phyloP scores from a whole-genome alignment of 2,797 vertebrate species.

The Enteromius mattozi region DNA sequence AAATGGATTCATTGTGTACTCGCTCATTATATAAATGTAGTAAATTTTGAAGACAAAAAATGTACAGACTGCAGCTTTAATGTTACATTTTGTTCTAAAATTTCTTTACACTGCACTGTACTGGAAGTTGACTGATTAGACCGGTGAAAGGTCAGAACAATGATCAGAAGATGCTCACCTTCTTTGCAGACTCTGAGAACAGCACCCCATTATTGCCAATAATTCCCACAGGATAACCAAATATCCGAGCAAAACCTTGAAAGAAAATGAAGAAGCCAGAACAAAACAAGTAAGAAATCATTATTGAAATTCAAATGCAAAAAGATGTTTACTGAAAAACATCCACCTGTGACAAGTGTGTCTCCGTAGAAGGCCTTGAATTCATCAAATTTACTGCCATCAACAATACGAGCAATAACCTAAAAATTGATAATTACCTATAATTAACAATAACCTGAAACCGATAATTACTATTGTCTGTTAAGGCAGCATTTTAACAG shows the following conservation, averaged over 20 bases:
- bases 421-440: constrained; percentile 68
- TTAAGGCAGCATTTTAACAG: not conserved
- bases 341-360: constrained; percentile 93
- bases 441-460: constrained; percentile 87
- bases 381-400: constrained; percentile 97
- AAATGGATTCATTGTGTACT: too few relatives aligned
- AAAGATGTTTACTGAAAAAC: not conserved
- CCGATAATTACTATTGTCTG: constrained; percentile 46
- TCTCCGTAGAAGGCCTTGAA: constrained; percentile 98
- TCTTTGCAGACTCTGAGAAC: constrained; percentile 98
- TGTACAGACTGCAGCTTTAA: not conserved
- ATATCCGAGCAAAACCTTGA: constrained; percentile 94
- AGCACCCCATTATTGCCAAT: constrained; percentile 98
- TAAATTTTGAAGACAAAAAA: too few relatives aligned
- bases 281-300: not conserved
- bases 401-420: constrained; percentile 96
- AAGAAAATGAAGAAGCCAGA: not conserved
- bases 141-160: not conserved
- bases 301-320: not conserved
- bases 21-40: too few relatives aligned
- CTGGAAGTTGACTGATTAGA: not conserved
- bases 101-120: not conserved
- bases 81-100: not conserved
- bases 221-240: constrained; percentile 95
- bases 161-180: constrained; percentile 76